Percentiles rank a stretch among this genome's conserved stretches.
Evolutionary conservation across 1,140 invertebrate genomes (phyloP).

Genomic region (Caenorhabditis inopinata): DNA sequence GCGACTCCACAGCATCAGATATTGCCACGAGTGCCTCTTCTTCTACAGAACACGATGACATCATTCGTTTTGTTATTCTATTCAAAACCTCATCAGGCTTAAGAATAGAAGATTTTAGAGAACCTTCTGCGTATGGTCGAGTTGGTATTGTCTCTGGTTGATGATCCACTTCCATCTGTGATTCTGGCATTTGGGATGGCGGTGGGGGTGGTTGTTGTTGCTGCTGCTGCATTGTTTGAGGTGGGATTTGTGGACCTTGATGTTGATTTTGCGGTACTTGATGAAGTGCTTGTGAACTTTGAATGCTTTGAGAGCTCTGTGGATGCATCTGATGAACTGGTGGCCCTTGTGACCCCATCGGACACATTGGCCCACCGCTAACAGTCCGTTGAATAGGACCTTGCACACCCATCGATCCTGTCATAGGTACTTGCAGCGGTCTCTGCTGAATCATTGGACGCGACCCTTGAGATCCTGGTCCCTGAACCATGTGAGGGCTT

Average conservation of each 20-base stretch:
- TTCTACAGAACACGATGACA: slow-evolving; percentile 37
- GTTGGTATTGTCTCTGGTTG: background rate
- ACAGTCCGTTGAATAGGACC: too few species aligned
- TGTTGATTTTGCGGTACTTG: background rate
- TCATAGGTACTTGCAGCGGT: background rate
- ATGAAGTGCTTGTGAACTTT: background rate
- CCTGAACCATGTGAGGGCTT: too few species aligned
- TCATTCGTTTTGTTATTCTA: slow-evolving; percentile 44
- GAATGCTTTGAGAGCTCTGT: background rate
- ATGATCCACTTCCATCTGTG: background rate
- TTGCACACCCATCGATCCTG: background rate
- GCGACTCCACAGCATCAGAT: slow-evolving; percentile 40
- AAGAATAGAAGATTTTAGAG: slow-evolving; percentile 28
- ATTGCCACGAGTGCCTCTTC: slow-evolving; percentile 41
- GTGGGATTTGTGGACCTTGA: background rate
- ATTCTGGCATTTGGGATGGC: too few species aligned
- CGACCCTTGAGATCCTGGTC: too few species aligned
- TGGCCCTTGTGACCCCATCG: background rate
- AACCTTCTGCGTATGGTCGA: slow-evolving; percentile 5
- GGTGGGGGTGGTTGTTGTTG: background rate
- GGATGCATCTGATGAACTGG: background rate
- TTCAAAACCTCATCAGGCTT: slow-evolving; percentile 42
- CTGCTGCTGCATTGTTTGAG: background rate
- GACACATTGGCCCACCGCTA: background rate
- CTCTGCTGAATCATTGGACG: background rate